Conservation (phyloP, 2,797 vertebrate species). For the Periparus ater region DNA sequence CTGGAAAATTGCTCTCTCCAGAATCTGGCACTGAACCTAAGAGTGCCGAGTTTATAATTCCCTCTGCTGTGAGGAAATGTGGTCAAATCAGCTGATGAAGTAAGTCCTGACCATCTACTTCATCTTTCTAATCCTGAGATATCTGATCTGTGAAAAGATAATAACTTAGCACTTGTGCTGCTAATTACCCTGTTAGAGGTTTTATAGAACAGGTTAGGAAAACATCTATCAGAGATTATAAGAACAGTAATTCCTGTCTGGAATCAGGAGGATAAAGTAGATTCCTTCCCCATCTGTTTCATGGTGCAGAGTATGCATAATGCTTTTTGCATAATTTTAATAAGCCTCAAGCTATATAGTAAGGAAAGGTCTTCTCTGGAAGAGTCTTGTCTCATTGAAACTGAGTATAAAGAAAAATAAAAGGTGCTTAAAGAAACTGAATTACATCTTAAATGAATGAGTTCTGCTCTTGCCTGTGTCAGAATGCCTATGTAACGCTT, state of each 20-base stretch:
- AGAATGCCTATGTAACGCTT: background rate
- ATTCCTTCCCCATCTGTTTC: background rate
- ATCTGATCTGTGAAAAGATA: background rate
- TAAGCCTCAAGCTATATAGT: background rate
- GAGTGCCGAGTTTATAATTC: background rate
- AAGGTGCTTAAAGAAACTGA: background rate
- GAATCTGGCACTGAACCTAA: background rate
- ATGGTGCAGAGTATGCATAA: background rate
- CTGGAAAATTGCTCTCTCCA: background rate
- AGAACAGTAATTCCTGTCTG: background rate
- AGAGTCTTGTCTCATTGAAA: background rate
- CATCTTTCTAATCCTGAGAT: background rate
- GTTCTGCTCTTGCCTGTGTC: background rate
- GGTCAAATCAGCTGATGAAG: background rate
- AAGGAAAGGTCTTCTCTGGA: background rate
- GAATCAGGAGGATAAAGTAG: background rate
- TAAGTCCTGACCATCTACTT: background rate
- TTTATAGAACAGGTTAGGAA: background rate
- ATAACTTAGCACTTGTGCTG: background rate
- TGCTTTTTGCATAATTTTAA: background rate
- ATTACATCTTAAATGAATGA: background rate
- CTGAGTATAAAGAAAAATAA: background rate
- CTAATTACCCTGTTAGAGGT: background rate
- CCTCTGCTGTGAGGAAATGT: background rate
- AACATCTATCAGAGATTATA: background rate